Evolutionary conservation across 2,888 invertebrate species (phyloP).

Genomic region (Phlogophora meticulosa): DNA sequence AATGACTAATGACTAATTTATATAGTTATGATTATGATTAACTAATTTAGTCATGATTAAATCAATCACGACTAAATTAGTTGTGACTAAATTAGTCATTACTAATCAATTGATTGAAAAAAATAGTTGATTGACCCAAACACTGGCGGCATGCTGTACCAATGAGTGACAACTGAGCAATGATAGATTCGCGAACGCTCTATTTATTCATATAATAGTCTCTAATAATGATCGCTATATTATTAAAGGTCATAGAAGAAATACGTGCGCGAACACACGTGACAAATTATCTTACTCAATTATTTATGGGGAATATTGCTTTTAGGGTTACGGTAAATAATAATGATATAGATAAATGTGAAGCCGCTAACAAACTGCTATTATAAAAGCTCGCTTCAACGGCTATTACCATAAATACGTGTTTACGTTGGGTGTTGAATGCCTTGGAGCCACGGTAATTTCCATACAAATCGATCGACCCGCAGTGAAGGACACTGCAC

Average conservation of each 20-base stretch:
- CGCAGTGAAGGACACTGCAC: conserved; percentile 27
- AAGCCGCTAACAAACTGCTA: conserved; percentile 12
- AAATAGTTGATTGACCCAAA: too few relatives aligned
- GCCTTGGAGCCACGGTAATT: conserved; percentile 53
- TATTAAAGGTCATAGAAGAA: conserved; percentile 16
- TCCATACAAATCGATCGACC: conserved; percentile 52
- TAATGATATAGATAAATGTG: conserved; percentile 2
- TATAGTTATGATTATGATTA: too few relatives aligned
- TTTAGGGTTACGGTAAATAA: background rate
- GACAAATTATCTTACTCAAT: conserved; percentile 4
- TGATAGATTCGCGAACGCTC: background rate
- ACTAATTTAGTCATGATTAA: too few relatives aligned
- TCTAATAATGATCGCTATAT: background rate
- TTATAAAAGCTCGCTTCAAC: conserved; percentile 43
- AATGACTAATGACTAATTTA: too few relatives aligned
- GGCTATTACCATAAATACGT: conserved; percentile 49
- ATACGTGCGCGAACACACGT: conserved; percentile 9
- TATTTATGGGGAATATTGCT: background rate
- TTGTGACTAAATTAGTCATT: too few relatives aligned
- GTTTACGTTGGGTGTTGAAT: conserved; percentile 37
- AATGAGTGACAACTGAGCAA: conserved; percentile 3
- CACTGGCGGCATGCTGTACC: too few relatives aligned
- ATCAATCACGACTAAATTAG: too few relatives aligned
- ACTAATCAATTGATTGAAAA: too few relatives aligned
- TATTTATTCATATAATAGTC: background rate